Conservation (phyloP, 1,140 invertebrate genomes). For the Lepidurus apus region DNA sequence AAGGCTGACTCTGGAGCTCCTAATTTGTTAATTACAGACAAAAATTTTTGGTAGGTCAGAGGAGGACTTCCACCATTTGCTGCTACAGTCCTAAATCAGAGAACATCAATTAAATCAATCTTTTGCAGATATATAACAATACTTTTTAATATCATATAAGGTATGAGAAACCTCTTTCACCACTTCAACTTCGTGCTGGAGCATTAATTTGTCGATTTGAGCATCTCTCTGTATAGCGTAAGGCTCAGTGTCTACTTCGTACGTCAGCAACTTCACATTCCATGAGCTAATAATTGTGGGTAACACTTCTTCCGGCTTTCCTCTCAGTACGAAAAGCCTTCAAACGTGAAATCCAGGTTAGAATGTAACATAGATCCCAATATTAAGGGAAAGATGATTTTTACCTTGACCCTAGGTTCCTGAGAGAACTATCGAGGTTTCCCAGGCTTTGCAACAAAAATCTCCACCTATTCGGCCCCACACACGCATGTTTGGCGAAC, state of each 20-base stretch:
- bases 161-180: slow-evolving; percentile 61
- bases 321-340: slow-evolving; percentile 59
- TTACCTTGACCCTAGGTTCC: slow-evolving; percentile 50
- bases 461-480: slow-evolving; percentile 61
- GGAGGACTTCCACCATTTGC: slow-evolving; percentile 60
- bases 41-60: slow-evolving; percentile 65
- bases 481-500: slow-evolving; percentile 55
- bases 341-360: background rate
- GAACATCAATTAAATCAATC: slow-evolving; percentile 31
- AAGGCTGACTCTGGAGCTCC: slow-evolving; percentile 51
- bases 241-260: slow-evolving; percentile 66
- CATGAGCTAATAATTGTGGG: slow-evolving; percentile 60
- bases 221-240: slow-evolving; percentile 58
- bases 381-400: background rate
- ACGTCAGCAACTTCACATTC: slow-evolving; percentile 59
- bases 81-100: slow-evolving; percentile 50
- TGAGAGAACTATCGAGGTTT: slow-evolving; percentile 58
- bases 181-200: slow-evolving; percentile 54
- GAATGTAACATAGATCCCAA: background rate
- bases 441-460: slow-evolving; percentile 62
- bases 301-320: slow-evolving; percentile 57
- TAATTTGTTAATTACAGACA: slow-evolving; percentile 54
- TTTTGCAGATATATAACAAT: no score
- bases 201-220: slow-evolving; percentile 55
- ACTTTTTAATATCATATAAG: slow-evolving; percentile 53